Evolutionary conservation across 2,113 vertebrate genomes (phyloP).

Genomic region (Castor canadensis): DNA sequence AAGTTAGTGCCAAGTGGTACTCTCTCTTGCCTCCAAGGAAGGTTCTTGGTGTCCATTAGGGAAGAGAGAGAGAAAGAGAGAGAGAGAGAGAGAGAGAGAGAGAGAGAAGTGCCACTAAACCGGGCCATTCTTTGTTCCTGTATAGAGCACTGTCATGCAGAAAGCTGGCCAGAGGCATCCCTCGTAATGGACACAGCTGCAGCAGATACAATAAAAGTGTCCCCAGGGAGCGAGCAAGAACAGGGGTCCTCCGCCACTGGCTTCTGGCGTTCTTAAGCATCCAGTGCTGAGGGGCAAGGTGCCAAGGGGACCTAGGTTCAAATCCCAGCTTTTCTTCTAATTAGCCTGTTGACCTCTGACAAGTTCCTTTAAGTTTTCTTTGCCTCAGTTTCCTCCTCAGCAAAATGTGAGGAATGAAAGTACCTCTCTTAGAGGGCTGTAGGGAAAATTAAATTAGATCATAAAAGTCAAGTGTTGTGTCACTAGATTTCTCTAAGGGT

Average conservation of each 20-base stretch:
- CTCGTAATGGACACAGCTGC: background rate
- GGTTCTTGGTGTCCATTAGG: background rate
- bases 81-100: no score
- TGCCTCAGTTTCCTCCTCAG: background rate
- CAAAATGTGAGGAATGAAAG: background rate
- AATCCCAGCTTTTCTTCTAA: background rate
- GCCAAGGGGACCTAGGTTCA: background rate
- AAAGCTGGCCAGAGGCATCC: background rate
- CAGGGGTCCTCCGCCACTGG: no score
- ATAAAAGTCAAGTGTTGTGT: background rate
- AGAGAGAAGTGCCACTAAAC: rapidly evolving
- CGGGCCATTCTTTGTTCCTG: background rate
- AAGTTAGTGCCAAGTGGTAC: background rate
- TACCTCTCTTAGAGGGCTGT: rapidly evolving
- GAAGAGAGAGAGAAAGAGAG: no score
- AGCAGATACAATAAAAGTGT: background rate
- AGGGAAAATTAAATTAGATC: background rate
- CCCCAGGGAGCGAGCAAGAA: background rate
- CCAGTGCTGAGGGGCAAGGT: background rate
- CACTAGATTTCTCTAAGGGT: background rate
- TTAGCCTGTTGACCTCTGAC: background rate
- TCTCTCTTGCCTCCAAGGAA: background rate
- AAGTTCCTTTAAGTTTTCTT: background rate
- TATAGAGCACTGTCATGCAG: background rate
- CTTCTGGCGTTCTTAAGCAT: background rate